Conservation (phyloP, 2,113 vertebrate species). For the Dunckerocampus dactyliophorus region DNA sequence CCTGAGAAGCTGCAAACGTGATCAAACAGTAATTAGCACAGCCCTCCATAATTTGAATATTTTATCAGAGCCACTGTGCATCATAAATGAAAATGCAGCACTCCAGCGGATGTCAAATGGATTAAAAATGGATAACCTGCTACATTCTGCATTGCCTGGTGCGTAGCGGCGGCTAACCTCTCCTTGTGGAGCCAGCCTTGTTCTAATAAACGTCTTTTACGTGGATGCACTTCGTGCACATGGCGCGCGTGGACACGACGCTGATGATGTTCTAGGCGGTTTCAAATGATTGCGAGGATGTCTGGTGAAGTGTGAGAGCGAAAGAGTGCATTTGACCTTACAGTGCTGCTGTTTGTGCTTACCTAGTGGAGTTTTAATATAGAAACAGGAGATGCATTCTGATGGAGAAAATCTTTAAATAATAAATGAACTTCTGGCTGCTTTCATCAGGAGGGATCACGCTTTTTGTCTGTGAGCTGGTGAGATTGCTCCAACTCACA, state of each 20-base stretch:
- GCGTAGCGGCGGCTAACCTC: conserved; percentile 19
- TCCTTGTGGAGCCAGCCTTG: conserved; percentile 1
- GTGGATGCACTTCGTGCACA: background rate
- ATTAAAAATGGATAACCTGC: conserved; percentile 55
- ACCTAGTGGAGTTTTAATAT: conserved; percentile 66
- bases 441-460: conserved; percentile 59
- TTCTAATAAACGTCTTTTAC: conserved; percentile 1
- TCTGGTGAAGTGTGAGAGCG: background rate
- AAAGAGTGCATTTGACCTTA: conserved; percentile 36
- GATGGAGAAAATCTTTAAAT: conserved; percentile 74
- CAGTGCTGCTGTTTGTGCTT: conserved; percentile 53
- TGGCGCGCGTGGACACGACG: background rate
- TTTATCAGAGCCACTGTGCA: conserved; percentile 17
- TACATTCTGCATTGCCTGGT: conserved; percentile 26
- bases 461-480: conserved; percentile 47
- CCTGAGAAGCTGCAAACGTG: background rate
- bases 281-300: no score
- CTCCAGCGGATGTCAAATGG: conserved; percentile 24
- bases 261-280: background rate
- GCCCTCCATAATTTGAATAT: conserved; percentile 15
- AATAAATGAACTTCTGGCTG: conserved; percentile 75
- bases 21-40: background rate
- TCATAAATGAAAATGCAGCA: conserved; percentile 28
- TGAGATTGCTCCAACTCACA: conserved; percentile 38
- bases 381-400: conserved; percentile 71